These are phyloP conservation scores for Gavialis gangeticus DNA, from an alignment of 2,113 vertebrate genomes.

Conservation along the genomic window DNA sequence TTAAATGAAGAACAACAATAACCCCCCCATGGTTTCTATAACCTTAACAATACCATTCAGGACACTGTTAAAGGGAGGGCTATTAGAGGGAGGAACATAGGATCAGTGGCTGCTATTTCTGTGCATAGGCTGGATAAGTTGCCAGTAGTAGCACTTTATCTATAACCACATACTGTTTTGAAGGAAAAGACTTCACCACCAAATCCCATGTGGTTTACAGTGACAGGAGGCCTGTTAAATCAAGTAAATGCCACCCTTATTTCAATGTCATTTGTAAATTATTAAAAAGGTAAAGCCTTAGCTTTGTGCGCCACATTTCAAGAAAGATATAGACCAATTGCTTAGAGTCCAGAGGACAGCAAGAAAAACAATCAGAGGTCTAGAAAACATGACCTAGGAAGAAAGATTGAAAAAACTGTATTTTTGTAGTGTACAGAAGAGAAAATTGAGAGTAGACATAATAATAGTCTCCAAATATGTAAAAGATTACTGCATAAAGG, in stretches of 20 bases:
- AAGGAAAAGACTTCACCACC: neutral
- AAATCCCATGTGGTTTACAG: neutral
- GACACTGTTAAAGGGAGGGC: neutral
- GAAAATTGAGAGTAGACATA: no score
- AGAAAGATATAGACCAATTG: no score
- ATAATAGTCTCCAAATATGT: no score
- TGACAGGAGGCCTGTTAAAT: neutral
- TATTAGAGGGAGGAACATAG: neutral
- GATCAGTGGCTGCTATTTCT: neutral
- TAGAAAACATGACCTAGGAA: no score
- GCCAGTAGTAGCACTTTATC: neutral
- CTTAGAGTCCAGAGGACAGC: no score
- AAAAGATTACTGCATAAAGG: no score
- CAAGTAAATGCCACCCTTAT: neutral
- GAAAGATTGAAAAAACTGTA: no score
- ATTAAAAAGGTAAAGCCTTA: neutral
- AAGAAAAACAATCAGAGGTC: no score
- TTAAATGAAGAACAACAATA: no score
- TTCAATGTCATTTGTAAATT: neutral
- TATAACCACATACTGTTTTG: neutral
- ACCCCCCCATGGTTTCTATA: no score
- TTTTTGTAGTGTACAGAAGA: no score
- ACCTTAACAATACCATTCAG: neutral
- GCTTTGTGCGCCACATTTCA: no score
- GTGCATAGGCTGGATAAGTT: neutral